These are phyloP conservation scores for Nasua narica DNA, from an alignment of 2,797 vertebrate species.

Conservation along the genomic window DNA sequence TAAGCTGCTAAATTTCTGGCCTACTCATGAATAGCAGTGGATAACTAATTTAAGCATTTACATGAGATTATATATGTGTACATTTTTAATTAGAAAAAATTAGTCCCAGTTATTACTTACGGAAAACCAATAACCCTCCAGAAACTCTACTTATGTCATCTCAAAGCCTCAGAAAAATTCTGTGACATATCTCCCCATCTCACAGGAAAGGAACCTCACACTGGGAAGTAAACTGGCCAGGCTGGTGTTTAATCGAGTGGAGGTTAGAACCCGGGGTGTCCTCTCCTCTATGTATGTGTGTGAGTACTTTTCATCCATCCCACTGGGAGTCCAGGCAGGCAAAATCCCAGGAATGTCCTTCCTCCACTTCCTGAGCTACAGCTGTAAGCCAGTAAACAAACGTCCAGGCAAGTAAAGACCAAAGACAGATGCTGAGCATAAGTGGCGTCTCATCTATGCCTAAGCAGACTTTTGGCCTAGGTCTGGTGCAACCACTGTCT, in stretches of 20 bases:
- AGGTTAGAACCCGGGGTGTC: not conserved
- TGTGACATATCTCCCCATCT: not conserved
- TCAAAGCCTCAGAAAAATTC: not conserved
- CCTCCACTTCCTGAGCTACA: not conserved
- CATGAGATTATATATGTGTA: not conserved
- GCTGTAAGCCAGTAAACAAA: not conserved
- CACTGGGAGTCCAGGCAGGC: not conserved
- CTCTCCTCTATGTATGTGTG: not conserved
- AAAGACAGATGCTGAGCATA: accelerated
- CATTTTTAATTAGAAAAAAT: not conserved
- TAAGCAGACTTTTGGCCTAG: not conserved
- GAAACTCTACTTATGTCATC: not conserved
- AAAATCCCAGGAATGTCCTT: not conserved
- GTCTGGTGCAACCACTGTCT: not conserved
- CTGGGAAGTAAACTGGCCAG: not conserved
- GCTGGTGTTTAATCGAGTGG: not conserved
- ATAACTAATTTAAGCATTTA: not conserved
- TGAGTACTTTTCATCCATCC: not conserved
- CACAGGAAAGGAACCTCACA: not conserved
- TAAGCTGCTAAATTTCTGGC: not conserved
- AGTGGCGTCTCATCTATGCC: no score
- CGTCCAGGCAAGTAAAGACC: not conserved
- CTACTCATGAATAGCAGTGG: no score
- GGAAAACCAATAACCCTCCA: not conserved
- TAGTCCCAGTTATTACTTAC: not conserved